phyloP scores from a whole-genome alignment of 2,888 invertebrate species.

The Craniophora ligustri region DNA sequence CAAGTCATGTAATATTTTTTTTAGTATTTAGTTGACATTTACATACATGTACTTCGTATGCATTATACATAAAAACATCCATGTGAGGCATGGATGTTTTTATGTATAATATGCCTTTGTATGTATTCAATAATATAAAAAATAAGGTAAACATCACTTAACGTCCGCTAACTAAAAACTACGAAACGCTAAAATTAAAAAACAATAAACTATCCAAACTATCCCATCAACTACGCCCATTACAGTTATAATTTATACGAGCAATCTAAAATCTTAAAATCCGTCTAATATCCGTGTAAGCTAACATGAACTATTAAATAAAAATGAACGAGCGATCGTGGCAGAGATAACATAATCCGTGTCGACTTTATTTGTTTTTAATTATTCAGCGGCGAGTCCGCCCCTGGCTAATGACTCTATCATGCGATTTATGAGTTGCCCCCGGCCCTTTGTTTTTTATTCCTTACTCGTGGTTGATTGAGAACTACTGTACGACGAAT shows the following conservation, averaged over 20 bases:
- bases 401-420: constrained; percentile 87
- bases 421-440: constrained; percentile 80
- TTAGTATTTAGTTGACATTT: too few species aligned
- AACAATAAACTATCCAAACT: constrained; percentile 22
- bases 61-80: too few species aligned
- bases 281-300: constrained; percentile 63
- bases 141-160: background rate
- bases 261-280: constrained; percentile 53
- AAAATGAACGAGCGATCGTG: constrained; percentile 80
- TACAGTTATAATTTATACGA: constrained; percentile 30
- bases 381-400: constrained; percentile 84
- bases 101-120: too few species aligned
- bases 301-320: constrained; percentile 74
- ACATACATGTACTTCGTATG: too few species aligned
- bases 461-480: constrained; percentile 72
- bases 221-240: constrained; percentile 27
- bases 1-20: too few species aligned
- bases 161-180: background rate
- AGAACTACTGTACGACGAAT: constrained; percentile 54
- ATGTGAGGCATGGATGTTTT: too few species aligned
- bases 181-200: constrained; percentile 1
- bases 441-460: constrained; percentile 78
- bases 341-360: constrained; percentile 83
- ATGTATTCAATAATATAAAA: background rate
- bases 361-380: constrained; percentile 87